Evolutionary conservation across 1,140 invertebrate species (phyloP).

Genomic region (Drosophila subpulchrella): DNA sequence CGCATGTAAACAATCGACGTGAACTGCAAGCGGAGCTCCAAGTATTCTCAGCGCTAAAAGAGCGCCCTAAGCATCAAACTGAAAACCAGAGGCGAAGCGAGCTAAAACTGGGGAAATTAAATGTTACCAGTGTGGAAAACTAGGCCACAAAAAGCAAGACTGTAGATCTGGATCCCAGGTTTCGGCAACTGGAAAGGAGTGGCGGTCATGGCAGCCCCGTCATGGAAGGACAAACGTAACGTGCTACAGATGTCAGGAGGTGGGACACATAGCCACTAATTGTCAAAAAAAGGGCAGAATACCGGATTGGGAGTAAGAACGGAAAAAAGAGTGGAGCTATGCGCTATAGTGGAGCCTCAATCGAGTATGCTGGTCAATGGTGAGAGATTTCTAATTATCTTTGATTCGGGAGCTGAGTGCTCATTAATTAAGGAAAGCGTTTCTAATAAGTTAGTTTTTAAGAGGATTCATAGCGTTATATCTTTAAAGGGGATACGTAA

Average conservation of each 20-base stretch:
- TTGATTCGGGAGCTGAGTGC: background rate
- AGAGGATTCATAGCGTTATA: background rate
- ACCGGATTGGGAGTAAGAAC: background rate
- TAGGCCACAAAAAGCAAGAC: no score
- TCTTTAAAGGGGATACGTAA: background rate
- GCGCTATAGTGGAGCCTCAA: background rate
- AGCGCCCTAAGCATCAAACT: background rate
- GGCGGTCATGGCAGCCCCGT: no score
- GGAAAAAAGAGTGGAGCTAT: background rate
- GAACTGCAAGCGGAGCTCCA: no score
- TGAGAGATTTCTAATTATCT: constrained; percentile 1
- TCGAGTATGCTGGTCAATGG: background rate
- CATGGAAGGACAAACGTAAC: background rate
- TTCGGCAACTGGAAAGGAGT: no score
- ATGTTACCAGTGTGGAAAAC: no score
- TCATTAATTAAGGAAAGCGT: constrained; percentile 1
- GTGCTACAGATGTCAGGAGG: background rate
- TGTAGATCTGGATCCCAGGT: no score
- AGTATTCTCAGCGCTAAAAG: background rate
- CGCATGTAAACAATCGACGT: no score
- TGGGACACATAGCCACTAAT: background rate
- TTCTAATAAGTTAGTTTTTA: constrained; percentile 5
- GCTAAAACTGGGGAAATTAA: background rate
- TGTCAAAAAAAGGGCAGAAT: background rate
- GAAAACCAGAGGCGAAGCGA: background rate